Conservation (phyloP, 1,140 invertebrate species). For the Melanaphis sacchari region DNA sequence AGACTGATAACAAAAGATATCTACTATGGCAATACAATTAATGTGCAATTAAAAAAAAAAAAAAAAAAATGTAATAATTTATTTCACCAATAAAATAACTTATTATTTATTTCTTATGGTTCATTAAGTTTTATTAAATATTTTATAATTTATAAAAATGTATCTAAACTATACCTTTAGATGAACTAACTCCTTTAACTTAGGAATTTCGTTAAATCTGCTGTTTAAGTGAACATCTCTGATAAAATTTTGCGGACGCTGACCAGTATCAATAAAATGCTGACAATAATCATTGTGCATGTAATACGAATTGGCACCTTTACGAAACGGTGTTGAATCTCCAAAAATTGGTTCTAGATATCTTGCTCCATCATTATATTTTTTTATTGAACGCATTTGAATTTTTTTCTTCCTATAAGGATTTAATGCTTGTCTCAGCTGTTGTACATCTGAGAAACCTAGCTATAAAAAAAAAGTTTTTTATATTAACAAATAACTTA, state of each 20-base stretch:
- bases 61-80: too few relatives aligned
- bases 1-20: too few relatives aligned
- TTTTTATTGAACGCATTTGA: constrained; percentile 62
- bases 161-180: constrained; percentile 70
- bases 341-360: constrained; percentile 87
- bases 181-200: constrained; percentile 91
- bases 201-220: constrained; percentile 98
- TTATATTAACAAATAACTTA: constrained; percentile 46
- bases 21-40: too few relatives aligned
- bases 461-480: constrained; percentile 57
- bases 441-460: constrained; percentile 72
- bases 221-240: constrained; percentile 94
- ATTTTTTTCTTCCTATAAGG: constrained; percentile 71
- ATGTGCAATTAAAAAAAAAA: too few relatives aligned
- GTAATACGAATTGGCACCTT: constrained; percentile 98
- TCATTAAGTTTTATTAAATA: too few relatives aligned
- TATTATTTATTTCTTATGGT: too few relatives aligned
- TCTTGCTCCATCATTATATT: constrained; percentile 69
- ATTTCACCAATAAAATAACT: too few relatives aligned
- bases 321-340: constrained; percentile 95
- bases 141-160: too few relatives aligned
- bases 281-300: constrained; percentile 99
- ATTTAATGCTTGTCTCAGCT: constrained; percentile 82
- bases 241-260: constrained; percentile 98
- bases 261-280: constrained; percentile 98